Evolutionary conservation across 2,797 vertebrate genomes (phyloP), one percentile per base, ranked within the genome.

Genomic region (Pempheris klunzingeri): DNA sequence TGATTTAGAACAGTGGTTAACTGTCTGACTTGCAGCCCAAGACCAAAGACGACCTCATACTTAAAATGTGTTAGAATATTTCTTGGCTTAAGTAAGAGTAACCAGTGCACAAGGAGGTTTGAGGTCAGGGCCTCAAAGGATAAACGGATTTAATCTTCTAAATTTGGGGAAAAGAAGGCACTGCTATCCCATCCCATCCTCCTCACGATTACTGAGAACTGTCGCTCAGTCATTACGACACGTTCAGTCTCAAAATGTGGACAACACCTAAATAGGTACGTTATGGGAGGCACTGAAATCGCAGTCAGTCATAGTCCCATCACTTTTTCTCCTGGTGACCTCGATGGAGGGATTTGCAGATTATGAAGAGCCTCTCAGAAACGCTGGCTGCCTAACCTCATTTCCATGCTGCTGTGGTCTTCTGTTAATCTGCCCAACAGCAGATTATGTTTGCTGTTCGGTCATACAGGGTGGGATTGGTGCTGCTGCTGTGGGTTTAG

Each of bases 321-420:
- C 22, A 0, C 3, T 61, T 62, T 77, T 72, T 34, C 64, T 78
- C 44, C 41, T 5, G 24, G 22, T 86, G 90, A 92, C 92, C 90
- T 93, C 46, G 71, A 83, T 90, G 80, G 77, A 78, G 79, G 89
- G 92, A 91, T 93, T 92, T 90, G 22, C 73, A 85, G 90, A 91
- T 93, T 90, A 93, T 0, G 53, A n/a, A 43, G 36, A 80, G 83
- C 76, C 68, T 75, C 78, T 84, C 77, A 74, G 76, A 90, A 90
- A 74, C 60, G 69, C 86, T 80, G 81, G 81, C 71, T 82, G 86
- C 58, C 74, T 81, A 88, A 90, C 91, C 90, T 91, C 85, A 79
- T 93, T 90, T 89, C 88, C 82, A 81, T 88, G 81, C 84, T 58
- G 84, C 88, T 80, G 88, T 78, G 84, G 83, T 88, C 72, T 43